These are phyloP conservation scores for Gastrophysa polygoni DNA, from an alignment of 2,888 invertebrate genomes.

Conservation along the genomic window DNA sequence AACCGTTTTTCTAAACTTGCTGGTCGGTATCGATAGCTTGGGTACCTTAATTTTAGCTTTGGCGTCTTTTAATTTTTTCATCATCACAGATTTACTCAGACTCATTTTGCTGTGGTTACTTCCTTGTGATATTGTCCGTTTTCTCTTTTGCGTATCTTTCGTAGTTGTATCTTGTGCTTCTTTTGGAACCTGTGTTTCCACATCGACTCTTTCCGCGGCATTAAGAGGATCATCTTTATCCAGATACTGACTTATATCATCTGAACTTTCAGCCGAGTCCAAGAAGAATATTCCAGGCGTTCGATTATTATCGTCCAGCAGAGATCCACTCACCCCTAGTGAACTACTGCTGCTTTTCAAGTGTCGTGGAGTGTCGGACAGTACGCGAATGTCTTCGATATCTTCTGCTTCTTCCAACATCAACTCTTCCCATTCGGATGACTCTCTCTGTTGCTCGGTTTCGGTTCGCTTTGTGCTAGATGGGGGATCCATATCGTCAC, in stretches of 20 bases:
- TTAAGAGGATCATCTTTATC: slow-evolving; percentile 51
- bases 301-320: slow-evolving; percentile 22
- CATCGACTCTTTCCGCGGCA: slow-evolving; percentile 33
- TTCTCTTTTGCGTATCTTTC: slow-evolving; percentile 36
- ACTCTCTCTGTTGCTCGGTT: slow-evolving; percentile 45
- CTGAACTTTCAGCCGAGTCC: slow-evolving; percentile 54
- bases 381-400: slow-evolving; percentile 10
- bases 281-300: slow-evolving; percentile 33
- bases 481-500: slow-evolving; percentile 56
- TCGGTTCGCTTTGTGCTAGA: slow-evolving; percentile 50
- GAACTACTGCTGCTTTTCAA: slow-evolving; percentile 29
- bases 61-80: slow-evolving; percentile 49
- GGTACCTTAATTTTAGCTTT: slow-evolving; percentile 52
- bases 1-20: slow-evolving; percentile 44
- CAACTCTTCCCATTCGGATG: slow-evolving; percentile 39
- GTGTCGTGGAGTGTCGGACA: slow-evolving; percentile 24
- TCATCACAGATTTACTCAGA: slow-evolving; percentile 42
- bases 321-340: slow-evolving; percentile 31
- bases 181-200: slow-evolving; percentile 7
- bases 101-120: slow-evolving; percentile 48
- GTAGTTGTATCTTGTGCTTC: too few species aligned
- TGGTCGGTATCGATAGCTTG: slow-evolving; percentile 39
- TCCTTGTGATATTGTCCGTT: slow-evolving; percentile 47
- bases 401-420: slow-evolving; percentile 36
- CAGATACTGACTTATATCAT: slow-evolving; percentile 56